phyloP scores from a whole-genome alignment of 1,140 invertebrate genomes.

The Nixonia krombeini region DNA sequence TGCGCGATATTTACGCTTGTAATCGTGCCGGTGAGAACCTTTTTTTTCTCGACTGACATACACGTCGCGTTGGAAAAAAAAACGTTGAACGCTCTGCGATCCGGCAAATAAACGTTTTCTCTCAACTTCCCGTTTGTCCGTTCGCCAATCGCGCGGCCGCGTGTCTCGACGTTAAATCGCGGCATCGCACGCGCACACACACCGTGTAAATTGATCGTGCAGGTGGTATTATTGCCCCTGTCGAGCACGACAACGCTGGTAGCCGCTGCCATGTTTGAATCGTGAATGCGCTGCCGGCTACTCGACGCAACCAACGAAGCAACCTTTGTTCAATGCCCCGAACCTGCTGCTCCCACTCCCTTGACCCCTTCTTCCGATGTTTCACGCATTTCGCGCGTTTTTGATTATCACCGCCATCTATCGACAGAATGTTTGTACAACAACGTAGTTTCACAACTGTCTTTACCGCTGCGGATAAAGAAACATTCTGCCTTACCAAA shows the following conservation, averaged over 20 bases:
- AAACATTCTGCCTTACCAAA: too few relatives aligned
- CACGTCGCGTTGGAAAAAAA: conserved; percentile 1
- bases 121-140: conserved; percentile 19
- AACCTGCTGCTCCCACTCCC: conserved; percentile 37
- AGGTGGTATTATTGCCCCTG: conserved; percentile 95
- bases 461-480: too few relatives aligned
- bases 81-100: background rate
- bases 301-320: conserved; percentile 49
- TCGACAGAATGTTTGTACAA: too few relatives aligned
- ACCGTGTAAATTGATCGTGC: conserved; percentile 95
- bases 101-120: conserved; percentile 14
- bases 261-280: conserved; percentile 83
- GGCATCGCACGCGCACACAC: conserved; percentile 66
- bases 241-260: conserved; percentile 94
- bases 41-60: conserved; percentile 1
- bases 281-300: conserved; percentile 63
- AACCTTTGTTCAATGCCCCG: conserved; percentile 63
- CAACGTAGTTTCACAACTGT: too few relatives aligned
- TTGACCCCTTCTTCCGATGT: conserved; percentile 12
- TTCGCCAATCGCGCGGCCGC: conserved; percentile 4
- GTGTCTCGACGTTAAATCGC: conserved; percentile 2
- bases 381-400: background rate
- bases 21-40: background rate
- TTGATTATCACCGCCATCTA: background rate
- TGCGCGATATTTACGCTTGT: background rate